Evolutionary conservation across 53 echinoderm and acorn worm species (phyloP).

Genomic region (Hippasteria phrygiana): DNA sequence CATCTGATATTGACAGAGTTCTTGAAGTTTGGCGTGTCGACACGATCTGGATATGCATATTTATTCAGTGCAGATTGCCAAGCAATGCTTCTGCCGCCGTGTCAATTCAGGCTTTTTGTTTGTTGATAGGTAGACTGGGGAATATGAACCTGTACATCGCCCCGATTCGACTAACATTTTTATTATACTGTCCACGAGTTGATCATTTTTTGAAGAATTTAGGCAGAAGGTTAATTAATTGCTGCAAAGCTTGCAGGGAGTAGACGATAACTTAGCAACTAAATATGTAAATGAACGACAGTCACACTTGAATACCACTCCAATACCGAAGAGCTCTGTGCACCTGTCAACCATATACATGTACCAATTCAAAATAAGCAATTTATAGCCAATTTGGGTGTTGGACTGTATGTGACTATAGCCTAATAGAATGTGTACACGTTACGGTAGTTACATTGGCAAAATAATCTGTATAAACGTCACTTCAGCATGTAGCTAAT

Average conservation of each 20-base stretch:
- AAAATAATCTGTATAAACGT: too few relatives aligned
- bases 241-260: not conserved
- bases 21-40: not conserved
- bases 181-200: not conserved
- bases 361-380: too few relatives aligned
- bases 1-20: not conserved
- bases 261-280: not conserved
- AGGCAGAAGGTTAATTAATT: not conserved
- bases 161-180: not conserved
- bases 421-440: too few relatives aligned
- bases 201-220: not conserved
- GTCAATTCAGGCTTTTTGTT: not conserved
- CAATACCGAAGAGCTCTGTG: too few relatives aligned
- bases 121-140: not conserved
- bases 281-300: not conserved
- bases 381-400: too few relatives aligned
- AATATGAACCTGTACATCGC: not conserved
- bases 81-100: not conserved
- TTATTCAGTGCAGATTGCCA: not conserved
- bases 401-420: too few relatives aligned
- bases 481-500: too few relatives aligned
- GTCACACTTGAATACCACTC: too few relatives aligned
- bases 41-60: slow-evolving; percentile 15
- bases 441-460: too few relatives aligned
- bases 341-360: too few relatives aligned